phyloP scores from a whole-genome alignment of 2,888 invertebrate species.

The Acanthacorydalis orientalis region DNA sequence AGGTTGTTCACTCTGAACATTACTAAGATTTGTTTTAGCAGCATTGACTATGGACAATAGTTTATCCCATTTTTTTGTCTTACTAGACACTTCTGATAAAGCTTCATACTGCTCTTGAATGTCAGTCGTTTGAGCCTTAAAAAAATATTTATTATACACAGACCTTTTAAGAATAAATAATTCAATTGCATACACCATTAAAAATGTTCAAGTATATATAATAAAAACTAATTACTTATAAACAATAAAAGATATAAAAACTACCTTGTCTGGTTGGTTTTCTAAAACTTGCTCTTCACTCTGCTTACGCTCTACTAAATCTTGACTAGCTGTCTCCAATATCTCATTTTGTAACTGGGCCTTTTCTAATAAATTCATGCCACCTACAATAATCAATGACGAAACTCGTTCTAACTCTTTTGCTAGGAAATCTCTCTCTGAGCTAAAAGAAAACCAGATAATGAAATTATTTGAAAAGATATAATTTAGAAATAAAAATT shows the following conservation, averaged over 20 bases:
- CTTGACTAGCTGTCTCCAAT: constrained; percentile 71
- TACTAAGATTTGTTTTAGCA: constrained; percentile 67
- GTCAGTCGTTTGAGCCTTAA: constrained; percentile 71
- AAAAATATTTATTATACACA: constrained; percentile 7
- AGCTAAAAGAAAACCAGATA: constrained; percentile 18
- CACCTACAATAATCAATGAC: constrained; percentile 92
- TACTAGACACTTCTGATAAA: constrained; percentile 83
- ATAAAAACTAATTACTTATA: background rate
- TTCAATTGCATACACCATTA: too few species aligned
- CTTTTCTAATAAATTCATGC: constrained; percentile 94
- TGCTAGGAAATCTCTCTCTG: constrained; percentile 66
- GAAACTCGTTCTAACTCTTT: constrained; percentile 80
- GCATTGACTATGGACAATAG: constrained; percentile 76
- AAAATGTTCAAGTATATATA: background rate
- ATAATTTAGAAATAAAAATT: too few species aligned
- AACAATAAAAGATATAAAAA: background rate
- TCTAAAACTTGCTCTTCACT: constrained; percentile 1
- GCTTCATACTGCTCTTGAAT: constrained; percentile 90
- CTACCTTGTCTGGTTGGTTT: background rate
- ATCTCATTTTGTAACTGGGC: constrained; percentile 85
- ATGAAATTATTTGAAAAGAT: too few species aligned
- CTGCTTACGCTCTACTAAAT: constrained; percentile 42
- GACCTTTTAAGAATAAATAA: too few species aligned
- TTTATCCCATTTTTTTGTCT: constrained; percentile 82
- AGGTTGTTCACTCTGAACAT: constrained; percentile 82